Base-by-base conservation (phyloP, 1,140 invertebrate genomes). In the Mesaphorura yosii region DNA sequence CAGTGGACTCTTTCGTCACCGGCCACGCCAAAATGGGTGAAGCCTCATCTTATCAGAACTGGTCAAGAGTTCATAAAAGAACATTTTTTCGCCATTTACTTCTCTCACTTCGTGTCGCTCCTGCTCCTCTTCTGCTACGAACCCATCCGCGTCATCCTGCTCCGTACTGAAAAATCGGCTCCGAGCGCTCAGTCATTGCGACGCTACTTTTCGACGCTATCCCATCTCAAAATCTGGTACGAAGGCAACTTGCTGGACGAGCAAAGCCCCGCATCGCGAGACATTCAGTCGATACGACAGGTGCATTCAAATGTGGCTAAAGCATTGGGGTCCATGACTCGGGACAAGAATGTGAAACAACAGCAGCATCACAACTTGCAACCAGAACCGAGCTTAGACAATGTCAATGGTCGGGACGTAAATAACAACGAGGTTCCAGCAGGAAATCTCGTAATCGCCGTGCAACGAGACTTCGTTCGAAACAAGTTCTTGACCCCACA, bases 201-300 rank as follows among this genome's bases (percentile, higher is more conserved):
- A 37, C 25, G 61, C 3, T 63, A 63, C 27, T 31, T 59, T 15
- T 56, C 53, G 12, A 63, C 61, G 4, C 37, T 59, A 2, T n/a
- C 51, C 2, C 57, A 63, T 38, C 48, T 63, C 20, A 59, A 57
- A 25, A 25, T 23, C 1, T 63, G 61, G 61, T 63, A 63, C 34
- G 55, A 57, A 52, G 34, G 49, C 20, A 55, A 59, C 20, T 40
- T 53, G 20, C n/a, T 20, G 10, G 14, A 10, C 5, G 20, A 10
- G 5, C 7, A 26, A 27, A 3, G 38, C 12, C 7, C n/a, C 6
- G 34, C 29, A 3, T 4, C 19, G 10, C 7, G 28, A 10, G 48
- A 39, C 20, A 51, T 51, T 22, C 15, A 12, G 5, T 17, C 20
- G 23, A 40, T 51, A 25, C 20, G 34, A 39, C 15, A 10, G 19